phyloP scores from a whole-genome alignment of 1,140 invertebrate species.

The Drosophila lini region DNA sequence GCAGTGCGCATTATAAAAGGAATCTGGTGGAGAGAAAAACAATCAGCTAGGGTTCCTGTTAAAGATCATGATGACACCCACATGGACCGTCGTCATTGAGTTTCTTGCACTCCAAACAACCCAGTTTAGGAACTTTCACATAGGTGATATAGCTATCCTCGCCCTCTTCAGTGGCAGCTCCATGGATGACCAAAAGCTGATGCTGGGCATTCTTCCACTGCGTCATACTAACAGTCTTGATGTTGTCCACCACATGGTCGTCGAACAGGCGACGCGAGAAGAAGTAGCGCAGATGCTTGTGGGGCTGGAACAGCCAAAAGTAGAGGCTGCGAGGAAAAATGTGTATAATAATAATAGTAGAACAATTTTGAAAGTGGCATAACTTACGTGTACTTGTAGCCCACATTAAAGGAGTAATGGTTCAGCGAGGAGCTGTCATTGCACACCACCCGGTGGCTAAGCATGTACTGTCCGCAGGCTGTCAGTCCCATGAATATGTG shows the following conservation, averaged over 20 bases:
- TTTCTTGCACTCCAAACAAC: constrained; percentile 83
- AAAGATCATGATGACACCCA: constrained; percentile 17
- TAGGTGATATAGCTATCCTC: constrained; percentile 84
- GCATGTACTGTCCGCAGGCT: constrained; percentile 95
- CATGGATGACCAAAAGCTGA: constrained; percentile 86
- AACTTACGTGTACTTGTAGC: constrained; percentile 80
- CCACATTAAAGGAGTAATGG: constrained; percentile 81
- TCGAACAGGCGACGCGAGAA: constrained; percentile 86
- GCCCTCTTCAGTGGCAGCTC: constrained; percentile 79
- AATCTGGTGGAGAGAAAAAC: constrained; percentile 53
- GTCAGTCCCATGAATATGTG: constrained; percentile 97
- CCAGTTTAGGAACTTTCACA: constrained; percentile 84
- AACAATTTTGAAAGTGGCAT: no score
- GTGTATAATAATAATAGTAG: no score
- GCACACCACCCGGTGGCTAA: constrained; percentile 91
- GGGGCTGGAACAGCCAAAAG: constrained; percentile 83
- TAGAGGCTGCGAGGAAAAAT: constrained; percentile 56
- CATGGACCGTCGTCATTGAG: constrained; percentile 77
- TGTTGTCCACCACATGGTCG: constrained; percentile 86
- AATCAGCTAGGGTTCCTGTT: not conserved
- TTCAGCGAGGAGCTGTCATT: constrained; percentile 84
- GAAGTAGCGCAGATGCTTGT: constrained; percentile 70
- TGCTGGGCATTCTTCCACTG: constrained; percentile 86
- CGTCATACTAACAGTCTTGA: constrained; percentile 86
- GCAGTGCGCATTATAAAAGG: constrained; percentile 76